Evolutionary conservation across 2,797 vertebrate species (phyloP).

Genomic region (Myotis pilosus): DNA sequence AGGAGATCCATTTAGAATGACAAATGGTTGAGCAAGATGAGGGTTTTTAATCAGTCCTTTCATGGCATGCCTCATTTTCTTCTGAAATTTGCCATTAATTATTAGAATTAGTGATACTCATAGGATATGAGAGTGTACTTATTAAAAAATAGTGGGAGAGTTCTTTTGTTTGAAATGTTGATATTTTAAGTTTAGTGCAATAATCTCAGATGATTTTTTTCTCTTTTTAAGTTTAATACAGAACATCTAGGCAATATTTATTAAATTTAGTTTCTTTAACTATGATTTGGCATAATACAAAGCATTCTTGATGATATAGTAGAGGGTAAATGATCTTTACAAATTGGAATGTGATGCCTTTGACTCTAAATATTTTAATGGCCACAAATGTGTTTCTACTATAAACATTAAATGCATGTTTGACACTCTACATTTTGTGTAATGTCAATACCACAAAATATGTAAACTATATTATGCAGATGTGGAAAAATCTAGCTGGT

Average conservation of each 20-base stretch:
- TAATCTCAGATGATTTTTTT: background rate
- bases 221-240: conserved; percentile 80
- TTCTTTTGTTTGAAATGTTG: background rate
- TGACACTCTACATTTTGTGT: conserved; percentile 91
- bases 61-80: background rate
- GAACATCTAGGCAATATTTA: conserved; percentile 86
- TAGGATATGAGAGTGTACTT: background rate
- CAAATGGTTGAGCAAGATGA: background rate
- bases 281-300: conserved; percentile 84
- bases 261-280: conserved; percentile 85
- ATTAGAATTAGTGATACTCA: background rate
- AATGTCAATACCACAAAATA: conserved; percentile 97
- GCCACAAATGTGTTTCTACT: conserved; percentile 85
- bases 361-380: conserved; percentile 86
- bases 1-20: background rate
- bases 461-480: conserved; percentile 94
- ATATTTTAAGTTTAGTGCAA: background rate
- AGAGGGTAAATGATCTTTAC: conserved; percentile 81
- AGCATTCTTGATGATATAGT: conserved; percentile 83
- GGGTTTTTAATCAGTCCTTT: background rate
- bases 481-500: conserved; percentile 83
- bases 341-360: conserved; percentile 85
- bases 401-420: conserved; percentile 85
- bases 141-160: background rate
- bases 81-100: conserved; percentile 36